Percentiles rank a stretch among this genome's conserved stretches.
phyloP scores from a whole-genome alignment of 2,113 vertebrate genomes.

The Columba livia region DNA sequence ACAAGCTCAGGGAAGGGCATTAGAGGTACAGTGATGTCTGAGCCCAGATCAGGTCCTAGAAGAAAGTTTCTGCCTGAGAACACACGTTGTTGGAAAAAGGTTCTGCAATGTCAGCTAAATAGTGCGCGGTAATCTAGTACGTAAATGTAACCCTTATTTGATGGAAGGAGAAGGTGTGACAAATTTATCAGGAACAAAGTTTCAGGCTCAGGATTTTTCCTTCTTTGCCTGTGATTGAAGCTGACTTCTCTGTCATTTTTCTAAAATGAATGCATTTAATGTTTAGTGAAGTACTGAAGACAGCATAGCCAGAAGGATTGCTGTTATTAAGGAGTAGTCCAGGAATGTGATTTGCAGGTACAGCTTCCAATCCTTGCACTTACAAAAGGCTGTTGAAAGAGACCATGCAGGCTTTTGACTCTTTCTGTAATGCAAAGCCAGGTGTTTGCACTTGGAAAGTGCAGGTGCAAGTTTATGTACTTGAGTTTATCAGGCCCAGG shows the following conservation, averaged over 20 bases:
- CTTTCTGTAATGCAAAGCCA: conserved; percentile 26
- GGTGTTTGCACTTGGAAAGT: conserved; percentile 14
- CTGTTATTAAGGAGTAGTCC: background rate
- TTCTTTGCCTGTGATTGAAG: background rate
- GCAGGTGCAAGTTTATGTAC: conserved; percentile 40
- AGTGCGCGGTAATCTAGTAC: background rate
- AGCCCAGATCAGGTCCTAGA: background rate
- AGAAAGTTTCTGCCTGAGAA: background rate
- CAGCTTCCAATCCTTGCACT: background rate
- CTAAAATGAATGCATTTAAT: background rate
- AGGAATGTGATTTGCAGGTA: background rate
- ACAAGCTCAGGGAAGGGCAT: background rate
- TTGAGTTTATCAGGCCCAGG: conserved; percentile 28
- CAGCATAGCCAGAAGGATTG: background rate
- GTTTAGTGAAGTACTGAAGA: background rate
- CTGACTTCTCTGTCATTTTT: background rate
- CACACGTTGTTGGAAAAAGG: background rate
- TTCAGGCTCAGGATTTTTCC: background rate
- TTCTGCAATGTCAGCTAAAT: background rate
- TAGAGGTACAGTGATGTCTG: background rate
- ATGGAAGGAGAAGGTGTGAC: background rate
- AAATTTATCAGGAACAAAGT: background rate
- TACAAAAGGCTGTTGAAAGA: background rate
- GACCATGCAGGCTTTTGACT: background rate
- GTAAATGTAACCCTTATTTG: background rate